Evolutionary conservation across 2,797 vertebrate species (phyloP), one percentile per base, ranked within the genome.

Genomic region (Myiothlypis chrysogaster): DNA sequence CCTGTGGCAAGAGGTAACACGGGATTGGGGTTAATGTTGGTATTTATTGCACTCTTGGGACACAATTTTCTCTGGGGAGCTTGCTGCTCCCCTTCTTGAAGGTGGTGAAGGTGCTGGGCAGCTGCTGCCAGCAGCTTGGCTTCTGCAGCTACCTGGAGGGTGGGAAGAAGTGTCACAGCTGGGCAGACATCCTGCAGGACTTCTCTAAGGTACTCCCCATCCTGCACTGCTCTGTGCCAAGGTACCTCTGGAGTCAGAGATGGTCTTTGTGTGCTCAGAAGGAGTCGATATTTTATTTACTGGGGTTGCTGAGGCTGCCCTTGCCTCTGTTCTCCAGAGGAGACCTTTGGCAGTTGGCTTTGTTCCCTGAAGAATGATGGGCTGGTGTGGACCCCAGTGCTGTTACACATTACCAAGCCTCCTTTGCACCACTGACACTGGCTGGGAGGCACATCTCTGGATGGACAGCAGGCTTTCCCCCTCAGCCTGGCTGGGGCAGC

Each of bases 141-240:
- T 1, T 19, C 46, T 4, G 1, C 52, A 0, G 0, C 4, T 75
- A 24, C 30, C 24, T 35, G 32, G 10, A 5, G 28, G 30, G n/a
- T 2, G 6, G n/a, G 25, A n/a, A 75, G 49, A 64, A 41, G 41
- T 1, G 1, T 21, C 41, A 23, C 14, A 52, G 60, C 21, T 0
- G 0, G 50, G 55, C 37, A 49, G 11, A 24, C 0, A 0, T 24
- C 34, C 41, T 64, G 53, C 23, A 37, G 52, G 57, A 27, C 32
- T 43, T 37, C 6, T 22, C 25, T 3, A 4, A 41, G 7, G 20
- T 22, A 39, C 37, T 60, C 12, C 32, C 14, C 22, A 9, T 14
- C 46, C 41, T 30, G n/a, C n/a, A 5, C 23, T 16, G 27, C 41
- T 83, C 39, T 41, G 16, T 61, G 52, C 60, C 2, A 3, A 32